Percentiles rank a stretch among this genome's conserved stretches.
Evolutionary conservation across 2,797 vertebrate species (phyloP).

Genomic region (Semotilus atromaculatus): DNA sequence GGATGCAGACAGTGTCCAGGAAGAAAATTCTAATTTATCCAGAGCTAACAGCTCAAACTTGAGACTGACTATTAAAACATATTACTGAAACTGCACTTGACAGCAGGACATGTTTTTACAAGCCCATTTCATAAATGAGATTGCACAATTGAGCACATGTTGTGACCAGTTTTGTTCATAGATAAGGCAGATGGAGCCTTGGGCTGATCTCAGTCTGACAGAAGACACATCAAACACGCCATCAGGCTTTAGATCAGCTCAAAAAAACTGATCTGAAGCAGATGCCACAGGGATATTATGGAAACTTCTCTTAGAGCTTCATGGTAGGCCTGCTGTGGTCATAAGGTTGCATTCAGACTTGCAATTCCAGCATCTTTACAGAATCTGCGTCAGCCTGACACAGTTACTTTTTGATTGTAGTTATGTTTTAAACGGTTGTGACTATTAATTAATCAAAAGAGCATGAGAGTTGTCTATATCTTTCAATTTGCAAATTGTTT

Average conservation of each 20-base stretch:
- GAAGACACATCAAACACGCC: slow-evolving; percentile 25
- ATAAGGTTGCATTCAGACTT: slow-evolving; percentile 6
- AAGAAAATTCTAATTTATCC: neutral
- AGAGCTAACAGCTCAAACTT: neutral
- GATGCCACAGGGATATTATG: slow-evolving; percentile 11
- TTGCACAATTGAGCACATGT: slow-evolving; percentile 52
- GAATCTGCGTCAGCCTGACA: neutral
- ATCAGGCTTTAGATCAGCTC: slow-evolving; percentile 34
- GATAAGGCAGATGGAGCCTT: slow-evolving; percentile 52
- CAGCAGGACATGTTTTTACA: slow-evolving; percentile 40
- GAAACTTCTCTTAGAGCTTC: slow-evolving; percentile 65
- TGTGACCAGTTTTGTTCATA: slow-evolving; percentile 35
- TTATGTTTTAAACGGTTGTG: neutral
- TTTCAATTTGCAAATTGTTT: neutral
- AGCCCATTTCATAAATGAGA: slow-evolving; percentile 44
- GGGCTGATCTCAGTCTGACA: slow-evolving; percentile 30
- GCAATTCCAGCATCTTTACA: neutral
- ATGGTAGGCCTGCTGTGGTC: slow-evolving; percentile 66
- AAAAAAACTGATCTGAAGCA: slow-evolving; percentile 33
- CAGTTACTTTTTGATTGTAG: neutral
- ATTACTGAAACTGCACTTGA: slow-evolving; percentile 3
- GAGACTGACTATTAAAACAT: neutral
- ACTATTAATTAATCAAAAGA: neutral
- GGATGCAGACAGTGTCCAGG: neutral
- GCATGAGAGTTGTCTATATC: neutral